Evolutionary conservation across 2,797 vertebrate species (phyloP).

Genomic region (Brachyalestes nurse): DNA sequence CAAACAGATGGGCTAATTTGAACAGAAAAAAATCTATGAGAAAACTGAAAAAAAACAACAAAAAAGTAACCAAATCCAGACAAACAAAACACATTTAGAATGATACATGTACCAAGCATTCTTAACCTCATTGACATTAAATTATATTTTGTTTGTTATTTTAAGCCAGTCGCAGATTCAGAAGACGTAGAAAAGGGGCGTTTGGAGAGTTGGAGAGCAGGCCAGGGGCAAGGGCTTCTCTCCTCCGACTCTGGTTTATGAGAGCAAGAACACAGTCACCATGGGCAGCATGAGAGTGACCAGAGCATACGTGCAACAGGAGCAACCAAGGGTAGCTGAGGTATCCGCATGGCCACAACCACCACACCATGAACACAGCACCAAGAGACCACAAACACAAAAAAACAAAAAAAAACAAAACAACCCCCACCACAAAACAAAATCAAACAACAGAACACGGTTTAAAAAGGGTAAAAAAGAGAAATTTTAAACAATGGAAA

Average conservation of each 20-base stretch:
- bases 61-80: slow-evolving; percentile 45
- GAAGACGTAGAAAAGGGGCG: slow-evolving; percentile 75
- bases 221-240: slow-evolving; percentile 67
- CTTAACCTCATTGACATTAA: slow-evolving; percentile 70
- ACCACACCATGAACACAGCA: slow-evolving; percentile 49
- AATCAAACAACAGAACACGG: slow-evolving; percentile 39
- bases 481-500: slow-evolving; percentile 22
- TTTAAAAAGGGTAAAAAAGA: slow-evolving; percentile 38
- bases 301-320: slow-evolving; percentile 84
- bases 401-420: neutral
- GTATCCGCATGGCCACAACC: slow-evolving; percentile 53
- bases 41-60: slow-evolving; percentile 51
- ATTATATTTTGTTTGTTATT: slow-evolving; percentile 57
- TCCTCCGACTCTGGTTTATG: slow-evolving; percentile 83
- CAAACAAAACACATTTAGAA: slow-evolving; percentile 65
- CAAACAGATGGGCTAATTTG: slow-evolving; percentile 45
- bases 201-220: slow-evolving; percentile 66
- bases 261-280: slow-evolving; percentile 90
- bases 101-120: slow-evolving; percentile 75
- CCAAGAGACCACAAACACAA: slow-evolving; percentile 41
- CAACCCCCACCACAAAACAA: slow-evolving; percentile 23
- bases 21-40: slow-evolving; percentile 25
- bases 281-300: slow-evolving; percentile 88
- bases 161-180: slow-evolving; percentile 76
- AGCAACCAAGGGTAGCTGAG: slow-evolving; percentile 91